Base-by-base conservation (phyloP, 1,140 invertebrate genomes). In the Riptortus pedestris region DNA sequence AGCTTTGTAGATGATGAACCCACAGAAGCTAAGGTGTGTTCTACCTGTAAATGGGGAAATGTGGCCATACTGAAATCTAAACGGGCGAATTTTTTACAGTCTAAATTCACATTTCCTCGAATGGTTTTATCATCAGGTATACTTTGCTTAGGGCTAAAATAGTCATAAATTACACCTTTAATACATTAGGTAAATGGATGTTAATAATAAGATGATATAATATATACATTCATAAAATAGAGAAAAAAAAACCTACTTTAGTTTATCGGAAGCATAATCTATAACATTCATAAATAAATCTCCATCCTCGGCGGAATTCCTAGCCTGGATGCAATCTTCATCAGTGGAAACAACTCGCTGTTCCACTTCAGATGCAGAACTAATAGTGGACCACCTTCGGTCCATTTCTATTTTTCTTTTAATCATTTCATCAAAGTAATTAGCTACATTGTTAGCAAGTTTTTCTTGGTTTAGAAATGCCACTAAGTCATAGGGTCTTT, bases 391-490 rank as follows among this genome's bases (percentile, higher is more conserved):
- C 78, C 84, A 86, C 69, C 83, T 78, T 59, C 75, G 75, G 63
- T 87, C 82, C 67, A 90, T 84, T 3, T 79, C 75, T 57, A 76
- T 75, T 74, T 88, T 87, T 48, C 82, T 79, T 4, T 74, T 75
- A 7, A 81, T 72, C 31, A 90, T 76, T 68, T 87, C 82, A 67
- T 83, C 74, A 70, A 85, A 84, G 22, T 89, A 73, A 33, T 78
- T 76, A 66, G 84, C 79, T 26, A 88, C 79, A 67, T 81, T 79
- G 51, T 80, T 75, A 69, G 81, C 81, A 26, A 85, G 73, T 59
- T 83, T 81, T 70, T 92, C 90, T 78, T 93, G 90, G 29, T 90
- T 85, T 69, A 92, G 74, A 72, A 93, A 84, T 0, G 84, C 83
- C 51, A 91, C 74, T 26, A 94, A 75, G 74, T 93, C 88, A 72